Evolutionary conservation across 2,888 invertebrate genomes (phyloP), one percentile per base, ranked within the genome.

Genomic region (Halictus quadricinctus): DNA sequence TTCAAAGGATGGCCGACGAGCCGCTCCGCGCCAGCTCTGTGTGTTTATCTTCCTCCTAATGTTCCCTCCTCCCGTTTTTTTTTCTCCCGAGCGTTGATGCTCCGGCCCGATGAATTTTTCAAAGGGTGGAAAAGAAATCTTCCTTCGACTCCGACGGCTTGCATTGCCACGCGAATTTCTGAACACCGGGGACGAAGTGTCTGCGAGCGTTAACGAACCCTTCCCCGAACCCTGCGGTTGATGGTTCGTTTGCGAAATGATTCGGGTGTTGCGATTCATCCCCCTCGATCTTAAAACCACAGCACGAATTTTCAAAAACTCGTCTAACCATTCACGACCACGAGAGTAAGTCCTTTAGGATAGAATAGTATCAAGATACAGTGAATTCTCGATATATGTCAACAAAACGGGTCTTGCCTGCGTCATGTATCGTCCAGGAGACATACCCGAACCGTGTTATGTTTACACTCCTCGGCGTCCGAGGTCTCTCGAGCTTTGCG

Each of bases 41-140:
- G 74, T 89, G 90, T 89, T 90, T 88, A 87, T 89, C 90, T 89
- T 90, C 82, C 80, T 66, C 81, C 82, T 88, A 88, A 90, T 85
- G 85, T 79, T 46, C 84, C 73, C 54, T 69, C 58, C 54, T 54
- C 64, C 74, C 15, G 5, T n/a, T 12, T n/a, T 25, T 29, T 25
- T 29, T 79, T 74, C 60, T 70, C 75, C 72, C 50, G 29, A 81
- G 72, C 82, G 69, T 75, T 77, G 81, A 87, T 78, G 76, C 74
- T 81, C 76, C 29, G 50, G 43, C 69, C 25, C 83, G 86, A 88
- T 90, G 89, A 90, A 90, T 90, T 86, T 90, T 90, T 89, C 90
- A 88, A 29, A 72, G 81, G 72, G 25, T 21, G 73, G 46, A 58
- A 58, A 70, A 78, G 60, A 78, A 73, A 78, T 75, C 76, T 72